phyloP scores from a whole-genome alignment of 2,113 vertebrate genomes.

The Bufo gargarizans region DNA sequence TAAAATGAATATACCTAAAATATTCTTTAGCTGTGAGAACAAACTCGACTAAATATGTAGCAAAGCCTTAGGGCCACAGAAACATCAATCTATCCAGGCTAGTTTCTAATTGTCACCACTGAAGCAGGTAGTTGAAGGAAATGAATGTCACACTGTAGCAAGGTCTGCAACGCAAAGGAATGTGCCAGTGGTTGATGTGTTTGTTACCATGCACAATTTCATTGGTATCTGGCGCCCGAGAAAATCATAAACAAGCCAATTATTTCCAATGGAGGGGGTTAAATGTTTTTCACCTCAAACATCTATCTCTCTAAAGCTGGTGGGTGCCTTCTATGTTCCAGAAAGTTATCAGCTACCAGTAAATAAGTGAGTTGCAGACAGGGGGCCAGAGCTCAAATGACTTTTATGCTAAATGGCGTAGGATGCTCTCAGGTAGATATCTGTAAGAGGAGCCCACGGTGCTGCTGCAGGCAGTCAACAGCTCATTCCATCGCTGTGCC shows the following conservation, averaged over 20 bases:
- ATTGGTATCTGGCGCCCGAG: constrained; percentile 64
- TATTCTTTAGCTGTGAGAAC: constrained; percentile 1
- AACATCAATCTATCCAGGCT: not conserved
- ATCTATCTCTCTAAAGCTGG: not conserved
- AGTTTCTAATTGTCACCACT: constrained; percentile 20
- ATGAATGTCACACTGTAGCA: constrained; percentile 4
- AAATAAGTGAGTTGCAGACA: constrained; percentile 61
- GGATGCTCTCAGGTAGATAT: constrained; percentile 46
- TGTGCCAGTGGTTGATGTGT: constrained; percentile 28
- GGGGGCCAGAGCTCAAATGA: constrained; percentile 62
- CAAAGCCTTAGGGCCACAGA: constrained; percentile 24
- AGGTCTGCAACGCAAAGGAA: constrained; percentile 17
- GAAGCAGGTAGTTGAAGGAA: constrained; percentile 15
- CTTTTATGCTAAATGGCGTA: constrained; percentile 65
- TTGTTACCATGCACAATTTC: constrained; percentile 60
- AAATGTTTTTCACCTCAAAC: constrained; percentile 56
- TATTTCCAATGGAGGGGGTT: constrained; percentile 62
- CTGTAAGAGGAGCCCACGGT: not conserved
- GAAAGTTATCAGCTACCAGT: constrained; percentile 52
- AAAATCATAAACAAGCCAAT: constrained; percentile 59
- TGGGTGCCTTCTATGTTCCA: constrained; percentile 30
- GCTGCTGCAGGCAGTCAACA: constrained; percentile 55
- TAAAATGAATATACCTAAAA: constrained; percentile 14
- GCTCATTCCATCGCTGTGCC: constrained; percentile 54
- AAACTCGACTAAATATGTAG: not conserved